Evolutionary conservation across 1,140 invertebrate genomes (phyloP).

Genomic region (Propsilocerus akamusi): DNA sequence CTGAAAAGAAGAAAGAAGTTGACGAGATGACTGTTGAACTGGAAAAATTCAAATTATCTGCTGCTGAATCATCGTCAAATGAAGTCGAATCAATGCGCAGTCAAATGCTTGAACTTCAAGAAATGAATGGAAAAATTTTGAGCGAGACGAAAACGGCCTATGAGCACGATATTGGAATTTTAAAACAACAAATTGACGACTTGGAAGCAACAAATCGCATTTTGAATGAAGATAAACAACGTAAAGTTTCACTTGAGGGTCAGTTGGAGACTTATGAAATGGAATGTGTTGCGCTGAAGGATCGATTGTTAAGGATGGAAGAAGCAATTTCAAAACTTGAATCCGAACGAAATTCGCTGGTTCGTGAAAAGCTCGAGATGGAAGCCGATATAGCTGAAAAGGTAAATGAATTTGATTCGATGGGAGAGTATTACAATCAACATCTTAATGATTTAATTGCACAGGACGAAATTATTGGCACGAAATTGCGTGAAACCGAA

Average conservation of each 20-base stretch:
- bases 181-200: constrained; percentile 13
- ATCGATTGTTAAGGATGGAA: constrained; percentile 34
- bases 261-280: constrained; percentile 50
- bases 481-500: constrained; percentile 29
- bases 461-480: constrained; percentile 33
- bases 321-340: constrained; percentile 34
- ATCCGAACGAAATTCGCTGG: constrained; percentile 29
- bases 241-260: constrained; percentile 24
- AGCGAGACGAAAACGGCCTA: constrained; percentile 12
- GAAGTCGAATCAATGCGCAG: not conserved
- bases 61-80: not conserved
- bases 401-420: constrained; percentile 29
- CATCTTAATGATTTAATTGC: constrained; percentile 30
- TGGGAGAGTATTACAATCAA: constrained; percentile 32
- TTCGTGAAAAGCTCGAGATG: constrained; percentile 31
- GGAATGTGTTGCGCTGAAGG: constrained; percentile 41
- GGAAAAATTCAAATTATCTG: constrained; percentile 6
- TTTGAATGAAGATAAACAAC: constrained; percentile 24
- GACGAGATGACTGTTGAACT: constrained; percentile 9
- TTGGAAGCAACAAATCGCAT: constrained; percentile 18
- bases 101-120: not conserved
- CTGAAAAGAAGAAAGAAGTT: constrained; percentile 9
- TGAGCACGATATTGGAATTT: constrained; percentile 13
- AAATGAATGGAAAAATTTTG: not conserved
- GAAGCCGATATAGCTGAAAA: constrained; percentile 32